phyloP scores from a whole-genome alignment of 2,797 vertebrate genomes.

The Platalea minor region DNA sequence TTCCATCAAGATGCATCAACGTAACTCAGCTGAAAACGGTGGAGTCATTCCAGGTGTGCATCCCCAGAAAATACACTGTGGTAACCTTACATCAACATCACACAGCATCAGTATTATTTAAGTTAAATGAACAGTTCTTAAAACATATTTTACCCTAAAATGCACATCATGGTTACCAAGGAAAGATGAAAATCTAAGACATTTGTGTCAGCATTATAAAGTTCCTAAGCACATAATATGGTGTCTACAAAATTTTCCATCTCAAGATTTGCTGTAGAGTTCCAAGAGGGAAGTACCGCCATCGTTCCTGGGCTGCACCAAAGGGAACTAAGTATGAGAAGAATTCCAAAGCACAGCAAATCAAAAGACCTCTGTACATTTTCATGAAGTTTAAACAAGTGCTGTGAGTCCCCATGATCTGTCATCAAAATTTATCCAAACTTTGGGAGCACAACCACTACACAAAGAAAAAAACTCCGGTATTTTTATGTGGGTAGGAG shows the following conservation, averaged over 20 bases:
- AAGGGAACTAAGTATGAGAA: neutral
- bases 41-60: neutral
- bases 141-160: neutral
- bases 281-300: neutral
- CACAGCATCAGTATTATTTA: neutral
- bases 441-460: neutral
- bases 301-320: neutral
- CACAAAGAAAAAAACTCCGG: rapidly evolving
- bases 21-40: neutral
- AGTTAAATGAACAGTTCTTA: neutral
- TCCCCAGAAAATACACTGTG: neutral
- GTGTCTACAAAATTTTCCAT: neutral
- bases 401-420: neutral
- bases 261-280: neutral
- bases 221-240: neutral
- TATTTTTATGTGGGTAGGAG: neutral
- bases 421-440: neutral
- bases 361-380: neutral
- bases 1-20: neutral
- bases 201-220: neutral
- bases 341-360: neutral
- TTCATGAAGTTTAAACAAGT: neutral
- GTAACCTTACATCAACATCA: neutral
- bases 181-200: neutral
- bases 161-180: neutral